These are phyloP conservation scores for Drosophila emarginata DNA, from an alignment of 2,888 invertebrate species.

Conservation along the genomic window DNA sequence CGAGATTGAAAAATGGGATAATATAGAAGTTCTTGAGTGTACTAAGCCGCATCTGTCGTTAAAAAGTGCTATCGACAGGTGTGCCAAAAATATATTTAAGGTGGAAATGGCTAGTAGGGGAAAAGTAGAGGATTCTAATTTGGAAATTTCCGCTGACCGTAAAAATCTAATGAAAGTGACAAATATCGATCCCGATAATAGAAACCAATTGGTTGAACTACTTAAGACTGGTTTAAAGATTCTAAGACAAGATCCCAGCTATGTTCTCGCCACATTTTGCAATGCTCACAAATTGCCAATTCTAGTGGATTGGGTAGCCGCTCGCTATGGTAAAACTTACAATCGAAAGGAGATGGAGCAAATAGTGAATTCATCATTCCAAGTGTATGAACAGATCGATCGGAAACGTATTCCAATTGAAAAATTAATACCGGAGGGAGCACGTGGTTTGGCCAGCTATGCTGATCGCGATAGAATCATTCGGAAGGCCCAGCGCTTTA, in stretches of 20 bases:
- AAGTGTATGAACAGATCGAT: conserved; percentile 19
- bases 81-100: conserved; percentile 18
- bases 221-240: conserved; percentile 49
- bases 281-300: conserved; percentile 66
- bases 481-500: not conserved
- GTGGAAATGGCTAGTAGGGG: not conserved
- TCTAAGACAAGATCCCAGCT: conserved; percentile 59
- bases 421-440: not conserved
- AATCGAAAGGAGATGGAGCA: conserved; percentile 32
- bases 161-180: not conserved
- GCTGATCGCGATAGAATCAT: not conserved
- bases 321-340: conserved; percentile 62
- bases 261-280: conserved; percentile 69
- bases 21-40: not conserved
- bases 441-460: not conserved
- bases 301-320: conserved; percentile 62
- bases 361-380: conserved; percentile 23
- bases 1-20: not conserved
- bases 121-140: not conserved
- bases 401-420: not conserved
- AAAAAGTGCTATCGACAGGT: conserved; percentile 17
- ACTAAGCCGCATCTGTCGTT: not conserved
- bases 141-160: not conserved
- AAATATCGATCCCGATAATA: conserved; percentile 61
- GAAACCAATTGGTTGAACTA: conserved; percentile 39